phyloP scores from a whole-genome alignment of 1,140 invertebrate genomes.

The Phymorhynchus buccinoides region DNA sequence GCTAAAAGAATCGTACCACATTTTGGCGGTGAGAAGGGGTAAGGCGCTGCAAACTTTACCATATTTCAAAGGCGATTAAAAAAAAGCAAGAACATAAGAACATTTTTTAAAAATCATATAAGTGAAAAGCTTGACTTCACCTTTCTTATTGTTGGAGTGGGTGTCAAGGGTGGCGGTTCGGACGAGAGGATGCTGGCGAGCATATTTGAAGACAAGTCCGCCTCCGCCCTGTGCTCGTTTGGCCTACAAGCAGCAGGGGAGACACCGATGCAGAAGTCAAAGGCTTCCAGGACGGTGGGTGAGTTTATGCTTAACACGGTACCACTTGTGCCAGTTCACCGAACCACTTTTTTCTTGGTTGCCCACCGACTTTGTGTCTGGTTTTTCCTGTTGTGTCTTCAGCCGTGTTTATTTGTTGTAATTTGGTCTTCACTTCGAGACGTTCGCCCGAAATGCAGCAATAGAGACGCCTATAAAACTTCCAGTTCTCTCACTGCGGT shows the following conservation, averaged over 20 bases:
- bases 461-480: conserved; percentile 91
- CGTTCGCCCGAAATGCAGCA: conserved; percentile 93
- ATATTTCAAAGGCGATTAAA: too few species aligned
- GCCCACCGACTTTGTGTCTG: conserved; percentile 88
- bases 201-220: conserved; percentile 96
- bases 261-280: conserved; percentile 61
- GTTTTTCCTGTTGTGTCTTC: too few species aligned
- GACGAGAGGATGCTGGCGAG: conserved; percentile 71
- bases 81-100: too few species aligned
- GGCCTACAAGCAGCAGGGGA: conserved; percentile 75
- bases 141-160: conserved; percentile 5
- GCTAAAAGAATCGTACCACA: too few species aligned
- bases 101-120: not conserved
- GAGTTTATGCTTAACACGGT: too few species aligned
- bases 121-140: not conserved
- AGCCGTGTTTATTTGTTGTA: too few species aligned
- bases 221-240: conserved; percentile 92
- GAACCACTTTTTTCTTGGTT: conserved; percentile 93
- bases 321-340: too few species aligned
- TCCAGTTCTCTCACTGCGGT: conserved; percentile 93
- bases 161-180: conserved; percentile 66
- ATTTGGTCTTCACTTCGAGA: conserved; percentile 91
- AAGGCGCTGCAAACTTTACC: too few species aligned
- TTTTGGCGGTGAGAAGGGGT: too few species aligned
- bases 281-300: conserved; percentile 86